Conservation (phyloP, 2,797 vertebrate species). For the Smutsia temminckii region DNA sequence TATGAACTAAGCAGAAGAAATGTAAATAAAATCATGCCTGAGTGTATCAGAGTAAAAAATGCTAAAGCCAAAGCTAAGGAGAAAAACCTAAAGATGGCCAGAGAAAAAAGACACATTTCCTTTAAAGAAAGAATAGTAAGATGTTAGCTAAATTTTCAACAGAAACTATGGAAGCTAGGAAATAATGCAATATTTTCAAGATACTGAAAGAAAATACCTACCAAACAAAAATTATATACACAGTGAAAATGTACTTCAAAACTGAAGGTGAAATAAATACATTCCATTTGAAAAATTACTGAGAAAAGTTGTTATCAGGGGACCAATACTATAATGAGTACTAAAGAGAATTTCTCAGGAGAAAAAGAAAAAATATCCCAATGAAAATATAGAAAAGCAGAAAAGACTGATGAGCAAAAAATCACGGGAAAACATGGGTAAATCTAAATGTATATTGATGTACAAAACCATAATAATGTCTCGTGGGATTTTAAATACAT, state of each 20-base stretch:
- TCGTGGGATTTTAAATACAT: not conserved
- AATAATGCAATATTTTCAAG: slow-evolving; percentile 4
- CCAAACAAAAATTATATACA: not conserved
- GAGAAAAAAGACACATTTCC: not conserved
- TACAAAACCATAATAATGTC: not conserved
- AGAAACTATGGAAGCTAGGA: not conserved
- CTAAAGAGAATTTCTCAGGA: not conserved
- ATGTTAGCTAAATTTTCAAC: not conserved
- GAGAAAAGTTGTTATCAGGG: not conserved
- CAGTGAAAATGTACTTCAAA: not conserved
- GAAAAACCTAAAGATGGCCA: not conserved
- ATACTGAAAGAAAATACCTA: not conserved
- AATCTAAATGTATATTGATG: not conserved
- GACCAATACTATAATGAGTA: not conserved
- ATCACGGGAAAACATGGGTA: not conserved
- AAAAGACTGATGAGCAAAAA: not conserved
- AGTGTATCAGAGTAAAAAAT: not conserved
- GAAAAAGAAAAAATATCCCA: not conserved
- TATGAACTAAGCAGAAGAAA: not conserved
- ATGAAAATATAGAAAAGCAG: not conserved
- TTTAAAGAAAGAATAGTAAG: not conserved
- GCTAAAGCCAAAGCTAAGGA: not conserved
- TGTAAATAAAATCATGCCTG: not conserved
- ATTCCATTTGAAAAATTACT: not conserved
- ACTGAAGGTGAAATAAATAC: not conserved